These are phyloP conservation scores for Ceratothoa steindachneri DNA, from an alignment of 2,888 invertebrate species.

Conservation along the genomic window DNA sequence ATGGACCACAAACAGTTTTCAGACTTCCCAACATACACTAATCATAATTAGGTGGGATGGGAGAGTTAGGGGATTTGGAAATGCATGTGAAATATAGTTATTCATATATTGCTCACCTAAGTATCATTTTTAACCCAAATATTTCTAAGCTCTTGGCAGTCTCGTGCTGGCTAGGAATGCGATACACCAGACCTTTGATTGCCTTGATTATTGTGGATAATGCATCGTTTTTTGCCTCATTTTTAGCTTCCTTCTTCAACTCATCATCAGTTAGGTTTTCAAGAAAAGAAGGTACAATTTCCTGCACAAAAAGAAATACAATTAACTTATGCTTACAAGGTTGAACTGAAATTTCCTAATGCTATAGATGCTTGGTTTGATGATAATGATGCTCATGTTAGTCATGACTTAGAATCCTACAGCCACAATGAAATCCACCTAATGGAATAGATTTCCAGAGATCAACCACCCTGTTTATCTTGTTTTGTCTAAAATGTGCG, in stretches of 20 bases:
- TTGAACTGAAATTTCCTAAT: background rate
- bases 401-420: background rate
- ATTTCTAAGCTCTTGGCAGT: slow-evolving; percentile 78
- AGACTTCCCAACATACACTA: no score
- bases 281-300: slow-evolving; percentile 81
- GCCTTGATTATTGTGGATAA: slow-evolving; percentile 91
- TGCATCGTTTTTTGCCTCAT: slow-evolving; percentile 92
- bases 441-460: no score
- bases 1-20: no score
- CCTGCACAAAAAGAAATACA: slow-evolving; percentile 59
- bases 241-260: slow-evolving; percentile 89
- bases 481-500: no score
- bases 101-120: slow-evolving; percentile 59
- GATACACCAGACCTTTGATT: slow-evolving; percentile 79
- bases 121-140: slow-evolving; percentile 92
- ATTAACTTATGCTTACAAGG: background rate
- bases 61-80: no score
- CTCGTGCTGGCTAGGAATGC: slow-evolving; percentile 79
- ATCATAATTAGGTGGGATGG: no score
- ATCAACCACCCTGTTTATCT: no score
- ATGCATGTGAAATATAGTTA: no score
- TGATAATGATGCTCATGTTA: background rate
- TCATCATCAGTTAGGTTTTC: slow-evolving; percentile 93
- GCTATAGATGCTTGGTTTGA: background rate
- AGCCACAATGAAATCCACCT: background rate